Evolutionary conservation across 2,888 invertebrate genomes (phyloP), one percentile per base, ranked within the genome.

Genomic region (Dascillus cervinus): DNA sequence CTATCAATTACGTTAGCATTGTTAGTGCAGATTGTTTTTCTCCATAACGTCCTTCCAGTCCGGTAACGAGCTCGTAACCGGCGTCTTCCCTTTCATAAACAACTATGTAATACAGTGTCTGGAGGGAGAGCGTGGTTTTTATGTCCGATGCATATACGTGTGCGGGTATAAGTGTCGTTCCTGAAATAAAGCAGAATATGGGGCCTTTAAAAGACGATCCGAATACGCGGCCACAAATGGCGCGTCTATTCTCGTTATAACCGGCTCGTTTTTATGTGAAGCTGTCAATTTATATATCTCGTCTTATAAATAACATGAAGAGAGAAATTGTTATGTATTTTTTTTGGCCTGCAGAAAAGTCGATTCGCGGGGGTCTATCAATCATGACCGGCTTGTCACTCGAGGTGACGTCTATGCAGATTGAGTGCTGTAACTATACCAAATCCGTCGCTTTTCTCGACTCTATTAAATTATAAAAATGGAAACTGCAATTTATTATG

Each of bases 1-100:
- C 52, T 52, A 53, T 53, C 52, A 53, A 53, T 53, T 53, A 53
- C 53, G 39, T n/a, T n/a, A 46, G 44, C 49, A 44, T 52, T 53
- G 53, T 52, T 50, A 52, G 50, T 40, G 47, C 43, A 49, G 47
- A 53, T 46, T 49, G 50, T 42, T 46, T 44, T 38, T 35, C 39
- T 32, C 41, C 43, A 44, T 46, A 47, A 49, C 46, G 41, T 39
- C 43, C 36, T 42, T 37, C 25, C 29, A 20, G 31, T 29, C 32
- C 43, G 22, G 41, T 49, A 49, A 50, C 49, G 39, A 46, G 43
- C 39, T n/a, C 9, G 26, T 37, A 29, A 37, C 44, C 38, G 31
- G 37, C n/a, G n/a, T n/a, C n/a, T n/a, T n/a, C n/a, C n/a, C n/a
- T n/a, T n/a, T n/a, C n/a, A n/a, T n/a, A n/a, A n/a, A n/a, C n/a